Conservation (phyloP, 30 jellyfish, hydroid and myxozoan species). For the Morbakka virulenta region DNA sequence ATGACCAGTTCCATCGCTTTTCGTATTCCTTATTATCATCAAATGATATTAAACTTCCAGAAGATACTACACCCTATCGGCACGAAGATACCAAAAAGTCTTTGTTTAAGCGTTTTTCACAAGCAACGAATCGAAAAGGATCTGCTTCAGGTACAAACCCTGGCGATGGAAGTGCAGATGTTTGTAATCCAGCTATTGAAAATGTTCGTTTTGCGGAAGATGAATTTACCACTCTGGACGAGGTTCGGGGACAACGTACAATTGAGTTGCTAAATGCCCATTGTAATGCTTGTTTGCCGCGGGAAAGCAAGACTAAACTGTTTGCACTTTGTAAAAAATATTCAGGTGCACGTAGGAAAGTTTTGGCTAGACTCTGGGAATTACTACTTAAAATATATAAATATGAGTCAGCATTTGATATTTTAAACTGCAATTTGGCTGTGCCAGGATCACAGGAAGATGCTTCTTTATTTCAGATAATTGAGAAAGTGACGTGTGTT, state of each 20-base stretch:
- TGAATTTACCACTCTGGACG: slow-evolving; percentile 18
- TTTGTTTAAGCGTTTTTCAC: neutral
- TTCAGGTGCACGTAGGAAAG: slow-evolving; percentile 64
- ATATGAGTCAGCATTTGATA: slow-evolving; percentile 41
- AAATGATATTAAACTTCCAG: slow-evolving; percentile 13
- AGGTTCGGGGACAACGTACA: neutral
- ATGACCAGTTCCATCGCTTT: slow-evolving; percentile 45
- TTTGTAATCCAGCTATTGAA: neutral
- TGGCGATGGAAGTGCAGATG: neutral
- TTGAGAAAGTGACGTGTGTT: slow-evolving; percentile 54
- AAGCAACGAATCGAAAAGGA: neutral
- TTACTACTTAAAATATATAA: slow-evolving; percentile 57
- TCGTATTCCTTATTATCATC: slow-evolving; percentile 33
- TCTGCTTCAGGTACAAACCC: neutral
- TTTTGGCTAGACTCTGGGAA: slow-evolving; percentile 62
- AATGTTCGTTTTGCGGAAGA: neutral
- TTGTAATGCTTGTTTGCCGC: slow-evolving; percentile 53
- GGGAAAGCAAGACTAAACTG: slow-evolving; percentile 55
- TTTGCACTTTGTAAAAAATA: slow-evolving; percentile 56
- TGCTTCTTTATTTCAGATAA: slow-evolving; percentile 68
- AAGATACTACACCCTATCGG: neutral
- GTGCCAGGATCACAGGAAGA: slow-evolving; percentile 27
- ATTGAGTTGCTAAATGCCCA: slow-evolving; percentile 43
- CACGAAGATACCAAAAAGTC: neutral
- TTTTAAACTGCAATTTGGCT: slow-evolving; percentile 18